These are phyloP conservation scores for Callorhinus ursinus DNA, from an alignment of 2,113 vertebrate genomes.

Conservation along the genomic window DNA sequence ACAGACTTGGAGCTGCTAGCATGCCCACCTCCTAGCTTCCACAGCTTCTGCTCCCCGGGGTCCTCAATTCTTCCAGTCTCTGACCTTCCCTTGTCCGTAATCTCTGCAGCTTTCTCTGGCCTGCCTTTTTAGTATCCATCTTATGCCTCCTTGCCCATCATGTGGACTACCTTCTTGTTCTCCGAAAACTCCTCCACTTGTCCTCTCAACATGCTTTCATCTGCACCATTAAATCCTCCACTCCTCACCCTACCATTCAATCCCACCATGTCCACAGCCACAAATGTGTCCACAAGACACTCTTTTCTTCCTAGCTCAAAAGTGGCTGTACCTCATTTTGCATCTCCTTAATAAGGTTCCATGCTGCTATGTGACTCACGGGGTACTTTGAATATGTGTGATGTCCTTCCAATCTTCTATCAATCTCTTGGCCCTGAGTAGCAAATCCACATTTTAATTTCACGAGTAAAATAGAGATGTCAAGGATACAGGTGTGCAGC, in stretches of 20 bases:
- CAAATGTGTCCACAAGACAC: not conserved
- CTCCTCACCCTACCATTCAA: not conserved
- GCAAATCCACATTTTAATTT: not conserved
- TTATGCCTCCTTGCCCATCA: rapidly evolving
- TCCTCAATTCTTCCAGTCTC: rapidly evolving
- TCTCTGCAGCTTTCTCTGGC: not conserved
- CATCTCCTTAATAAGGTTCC: too few relatives aligned
- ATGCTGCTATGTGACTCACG: not conserved
- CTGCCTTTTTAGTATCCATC: not conserved
- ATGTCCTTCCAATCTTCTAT: not conserved
- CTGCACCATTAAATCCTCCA: not conserved
- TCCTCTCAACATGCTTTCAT: not conserved
- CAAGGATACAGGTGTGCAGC: too few relatives aligned
- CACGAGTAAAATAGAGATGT: not conserved
- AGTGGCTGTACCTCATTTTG: not conserved
- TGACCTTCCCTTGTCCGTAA: too few relatives aligned
- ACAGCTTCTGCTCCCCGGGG: too few relatives aligned
- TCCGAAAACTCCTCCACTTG: not conserved
- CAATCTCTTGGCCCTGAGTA: not conserved
- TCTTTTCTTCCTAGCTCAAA: not conserved
- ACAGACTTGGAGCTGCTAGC: not conserved
- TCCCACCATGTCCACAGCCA: not conserved
- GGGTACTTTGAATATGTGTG: not conserved
- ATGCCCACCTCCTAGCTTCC: not conserved
- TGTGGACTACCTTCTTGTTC: not conserved